Conservation (phyloP, 2,113 vertebrate genomes). For the Nansenia antarctica region DNA sequence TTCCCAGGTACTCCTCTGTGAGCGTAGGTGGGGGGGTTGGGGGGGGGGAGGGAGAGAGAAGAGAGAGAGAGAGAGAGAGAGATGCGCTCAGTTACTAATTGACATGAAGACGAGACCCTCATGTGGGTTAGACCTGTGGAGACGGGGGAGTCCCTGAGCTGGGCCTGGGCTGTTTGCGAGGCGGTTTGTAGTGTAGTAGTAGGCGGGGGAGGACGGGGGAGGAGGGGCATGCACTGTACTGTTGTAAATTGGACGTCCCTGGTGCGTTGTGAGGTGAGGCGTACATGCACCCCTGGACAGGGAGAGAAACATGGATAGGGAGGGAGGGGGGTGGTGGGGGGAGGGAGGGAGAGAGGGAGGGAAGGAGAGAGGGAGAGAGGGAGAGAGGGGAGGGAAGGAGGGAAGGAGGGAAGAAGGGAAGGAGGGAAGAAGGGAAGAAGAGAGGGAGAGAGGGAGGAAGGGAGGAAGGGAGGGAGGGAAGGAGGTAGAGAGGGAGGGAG, state of each 20-base stretch:
- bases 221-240: background rate
- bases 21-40: background rate
- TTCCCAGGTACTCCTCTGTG: background rate
- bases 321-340: background rate
- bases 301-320: background rate
- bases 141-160: slow-evolving; percentile 7
- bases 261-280: slow-evolving; percentile 21
- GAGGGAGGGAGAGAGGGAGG: background rate
- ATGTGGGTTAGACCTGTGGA: slow-evolving; percentile 12
- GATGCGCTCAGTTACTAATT: slow-evolving; percentile 36
- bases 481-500: no score
- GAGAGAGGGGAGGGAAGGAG: no score
- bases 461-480: background rate
- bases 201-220: background rate
- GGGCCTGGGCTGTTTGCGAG: slow-evolving; percentile 20
- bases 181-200: slow-evolving; percentile 10
- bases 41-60: no score
- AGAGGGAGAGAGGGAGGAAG: background rate
- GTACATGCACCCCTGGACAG: background rate
- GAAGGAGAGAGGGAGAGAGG: background rate
- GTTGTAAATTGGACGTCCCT: slow-evolving; percentile 40
- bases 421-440: no score
- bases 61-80: background rate
- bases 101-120: slow-evolving; percentile 35
- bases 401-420: no score